Evolutionary conservation across 2,113 vertebrate species (phyloP), one percentile per base, ranked within the genome.

Genomic region (Melanerpes aurifrons): DNA sequence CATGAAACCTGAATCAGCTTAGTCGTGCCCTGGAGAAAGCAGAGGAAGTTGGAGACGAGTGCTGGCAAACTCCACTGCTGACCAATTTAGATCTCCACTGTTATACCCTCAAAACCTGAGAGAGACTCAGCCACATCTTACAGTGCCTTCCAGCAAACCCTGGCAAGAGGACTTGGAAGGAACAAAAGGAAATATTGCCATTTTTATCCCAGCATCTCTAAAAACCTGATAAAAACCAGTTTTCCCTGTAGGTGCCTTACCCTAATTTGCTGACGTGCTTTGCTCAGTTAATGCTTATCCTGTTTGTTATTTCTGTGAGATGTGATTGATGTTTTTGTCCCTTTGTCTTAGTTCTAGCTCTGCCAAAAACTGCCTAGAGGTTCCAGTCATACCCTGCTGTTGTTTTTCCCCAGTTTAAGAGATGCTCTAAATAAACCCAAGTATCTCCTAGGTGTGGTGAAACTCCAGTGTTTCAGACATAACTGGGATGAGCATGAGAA

Each of bases 51-150:
- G 87, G 92, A 90, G 83, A 95, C 63, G 54, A 93, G 81, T 68
- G 59, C 62, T 92, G 91, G 92, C 91, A 94, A 89, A 96, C 85
- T 77, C 82, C 85, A 31, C 72, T 68, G 82, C 61, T 1, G 64
- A 91, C 82, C 78, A 89, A 91, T 94, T 92, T 91, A 96, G 93
- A 56, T 47, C 89, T 94, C 61, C 61, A 50, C 61, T 63, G 86
- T 89, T 80, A 75, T 80, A 35, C 67, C 82, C 82, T 0, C 1
- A 82, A 93, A 95, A 71, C 32, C 64, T 68, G 69, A 87, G 85
- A 85, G 89, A 93, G 81, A 76, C 59, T 82, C 92, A 91, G 71
- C 74, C 21, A 4, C 54, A 40, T 57, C 94, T 59, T 50, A 73
- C 72, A 81, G 28, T n/a, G 20, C n/a, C 50, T 95, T 82, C 68